Percentiles rank a stretch among this genome's conserved stretches.
These are phyloP conservation scores for Drosophila stalkeri DNA, from an alignment of 2,888 invertebrate genomes.

Conservation along the genomic window DNA sequence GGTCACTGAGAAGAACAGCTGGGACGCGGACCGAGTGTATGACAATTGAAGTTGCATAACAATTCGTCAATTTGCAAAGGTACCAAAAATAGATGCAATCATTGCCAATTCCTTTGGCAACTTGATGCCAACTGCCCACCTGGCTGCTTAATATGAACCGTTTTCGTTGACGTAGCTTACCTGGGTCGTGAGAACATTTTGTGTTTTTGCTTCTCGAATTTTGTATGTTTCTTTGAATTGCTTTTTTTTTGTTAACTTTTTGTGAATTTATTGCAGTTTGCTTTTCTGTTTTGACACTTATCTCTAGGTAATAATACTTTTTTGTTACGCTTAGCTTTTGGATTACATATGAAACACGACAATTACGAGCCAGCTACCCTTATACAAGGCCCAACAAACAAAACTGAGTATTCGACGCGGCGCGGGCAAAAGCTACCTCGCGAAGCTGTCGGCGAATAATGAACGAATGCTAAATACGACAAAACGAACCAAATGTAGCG, in stretches of 20 bases:
- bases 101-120: constrained; percentile 41
- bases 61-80: constrained; percentile 17
- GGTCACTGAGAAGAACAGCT: constrained; percentile 73
- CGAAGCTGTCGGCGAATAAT: constrained; percentile 53
- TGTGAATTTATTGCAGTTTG: constrained; percentile 15
- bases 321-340: constrained; percentile 32
- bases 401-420: constrained; percentile 51
- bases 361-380: constrained; percentile 46
- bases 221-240: constrained; percentile 51
- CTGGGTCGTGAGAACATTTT: constrained; percentile 83
- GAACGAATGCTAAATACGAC: constrained; percentile 42
- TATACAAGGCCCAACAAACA: constrained; percentile 32
- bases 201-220: background rate
- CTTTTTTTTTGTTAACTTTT: constrained; percentile 51
- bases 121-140: constrained; percentile 19
- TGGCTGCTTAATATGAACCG: background rate
- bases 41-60: constrained; percentile 63
- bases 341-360: constrained; percentile 37
- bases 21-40: constrained; percentile 39
- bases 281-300: constrained; percentile 50
- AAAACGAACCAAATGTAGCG: constrained; percentile 23
- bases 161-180: constrained; percentile 65
- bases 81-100: constrained; percentile 40
- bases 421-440: constrained; percentile 38
- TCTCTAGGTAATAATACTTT: constrained; percentile 59